Base-by-base conservation (phyloP, 1,140 invertebrate genomes). In the Penaeus chinensis region DNA sequence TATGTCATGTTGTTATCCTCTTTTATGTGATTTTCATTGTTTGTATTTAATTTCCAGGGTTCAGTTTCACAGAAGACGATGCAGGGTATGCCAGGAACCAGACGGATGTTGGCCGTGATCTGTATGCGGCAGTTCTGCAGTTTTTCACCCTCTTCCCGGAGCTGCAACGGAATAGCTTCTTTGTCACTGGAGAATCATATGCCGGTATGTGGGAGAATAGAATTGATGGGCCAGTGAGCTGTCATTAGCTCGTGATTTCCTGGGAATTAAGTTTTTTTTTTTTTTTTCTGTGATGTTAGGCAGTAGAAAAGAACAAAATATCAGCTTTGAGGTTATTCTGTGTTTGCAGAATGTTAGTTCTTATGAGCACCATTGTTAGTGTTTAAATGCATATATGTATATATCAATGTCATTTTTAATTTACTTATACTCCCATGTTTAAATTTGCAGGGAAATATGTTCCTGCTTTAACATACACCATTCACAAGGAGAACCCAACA, bases 21-120 rank as follows among this genome's bases (percentile, higher is more conserved):
- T 54, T 5, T 54, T 54, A 54, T 54, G 10, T 54, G 54, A 54
- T 13, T 54, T 13, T 54, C 54, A 54, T 11, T 2, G 10, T 54
- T 54, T 47, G 4, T 84, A 27, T 84, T 74, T 0, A 60, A 20
- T 78, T 65, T 37, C 27, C 76, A 92, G 91, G 91, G 19, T 92
- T 91, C 81, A 92, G 91, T 87, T 92, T 91, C 79, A 91, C 91
- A 13, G 89, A 90, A 10, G 81, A 89, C 61, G 91, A 91, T 74
- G 87, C 89, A 20, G 91, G 91, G 5, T 91, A 91, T 85, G 92
- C 92, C 32, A 91, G 84, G 71, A 92, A 92, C 90, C 91, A 93
- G 88, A 91, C 91, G 5, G 92, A 93, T 84, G 93, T 93, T 11
- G 92, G 90, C 24, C 90, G 91, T 74, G 92, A 93, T 89, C 87